Evolutionary conservation across 2,797 vertebrate species (phyloP).

Genomic region (Coracias cyanogaster): DNA sequence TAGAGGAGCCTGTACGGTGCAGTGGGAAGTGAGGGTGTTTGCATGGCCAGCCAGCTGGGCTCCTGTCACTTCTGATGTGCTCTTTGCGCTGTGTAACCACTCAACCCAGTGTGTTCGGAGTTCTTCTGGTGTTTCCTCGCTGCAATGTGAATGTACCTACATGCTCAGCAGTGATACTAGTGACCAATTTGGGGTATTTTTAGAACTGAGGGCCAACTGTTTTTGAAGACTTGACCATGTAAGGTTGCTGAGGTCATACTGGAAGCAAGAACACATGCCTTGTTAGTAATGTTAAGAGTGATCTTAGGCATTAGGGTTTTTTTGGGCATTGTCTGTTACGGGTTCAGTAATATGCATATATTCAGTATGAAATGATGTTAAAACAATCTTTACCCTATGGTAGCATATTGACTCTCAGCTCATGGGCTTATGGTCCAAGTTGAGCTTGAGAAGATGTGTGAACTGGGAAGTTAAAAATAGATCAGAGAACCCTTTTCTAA

Average conservation of each 20-base stretch:
- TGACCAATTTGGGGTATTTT: neutral
- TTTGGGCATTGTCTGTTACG: neutral
- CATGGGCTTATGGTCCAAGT: neutral
- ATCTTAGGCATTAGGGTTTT: neutral
- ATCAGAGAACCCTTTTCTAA: neutral
- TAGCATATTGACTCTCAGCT: neutral
- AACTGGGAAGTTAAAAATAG: constrained; percentile 38
- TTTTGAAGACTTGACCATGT: neutral
- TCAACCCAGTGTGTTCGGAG: neutral
- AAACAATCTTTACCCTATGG: neutral
- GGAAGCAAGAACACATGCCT: neutral
- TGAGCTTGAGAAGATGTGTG: neutral
- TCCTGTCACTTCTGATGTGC: neutral
- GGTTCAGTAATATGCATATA: neutral
- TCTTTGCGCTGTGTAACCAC: neutral
- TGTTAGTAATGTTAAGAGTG: neutral
- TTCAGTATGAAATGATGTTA: neutral
- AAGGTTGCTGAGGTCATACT: neutral
- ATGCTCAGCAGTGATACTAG: neutral
- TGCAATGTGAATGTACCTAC: neutral
- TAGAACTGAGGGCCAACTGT: neutral
- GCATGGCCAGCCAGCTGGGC: neutral
- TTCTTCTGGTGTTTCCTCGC: neutral
- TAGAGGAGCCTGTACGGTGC: neutral
- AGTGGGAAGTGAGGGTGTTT: rapidly evolving